Evolutionary conservation across 2,888 invertebrate genomes (phyloP).

Genomic region (Beris morrisii): DNA sequence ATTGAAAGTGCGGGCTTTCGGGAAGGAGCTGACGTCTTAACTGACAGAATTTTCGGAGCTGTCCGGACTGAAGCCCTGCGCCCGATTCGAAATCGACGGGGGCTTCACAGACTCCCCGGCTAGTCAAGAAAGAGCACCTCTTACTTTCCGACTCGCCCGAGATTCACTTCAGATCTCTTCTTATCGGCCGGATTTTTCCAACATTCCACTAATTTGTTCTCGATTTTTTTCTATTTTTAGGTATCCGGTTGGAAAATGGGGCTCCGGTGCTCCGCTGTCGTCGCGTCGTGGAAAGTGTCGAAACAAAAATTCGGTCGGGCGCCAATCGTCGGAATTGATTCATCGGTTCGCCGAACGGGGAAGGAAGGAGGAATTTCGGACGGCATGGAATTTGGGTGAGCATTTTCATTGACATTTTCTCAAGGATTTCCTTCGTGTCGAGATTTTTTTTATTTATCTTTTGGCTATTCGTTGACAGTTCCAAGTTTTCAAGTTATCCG

Average conservation of each 20-base stretch:
- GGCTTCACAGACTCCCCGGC: too few species aligned
- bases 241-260: not conserved
- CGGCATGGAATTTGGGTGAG: constrained; percentile 2
- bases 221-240: too few species aligned
- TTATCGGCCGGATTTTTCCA: too few species aligned
- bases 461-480: not conserved
- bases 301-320: not conserved
- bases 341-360: not conserved
- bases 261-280: constrained; percentile 2
- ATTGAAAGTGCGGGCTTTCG: too few species aligned
- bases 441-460: constrained; percentile 6
- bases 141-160: too few species aligned
- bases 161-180: too few species aligned
- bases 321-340: not conserved
- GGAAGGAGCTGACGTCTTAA: too few species aligned
- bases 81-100: too few species aligned
- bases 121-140: too few species aligned
- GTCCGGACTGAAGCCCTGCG: too few species aligned
- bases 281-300: not conserved
- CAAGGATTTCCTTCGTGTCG: not conserved
- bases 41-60: too few species aligned
- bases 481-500: not conserved
- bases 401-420: constrained; percentile 7
- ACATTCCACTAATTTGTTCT: too few species aligned
- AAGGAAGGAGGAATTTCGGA: not conserved